Evolutionary conservation across 92 coral and sea anemone species (phyloP), one percentile per base, ranked within the genome.

Genomic region (Actinostola sp.): DNA sequence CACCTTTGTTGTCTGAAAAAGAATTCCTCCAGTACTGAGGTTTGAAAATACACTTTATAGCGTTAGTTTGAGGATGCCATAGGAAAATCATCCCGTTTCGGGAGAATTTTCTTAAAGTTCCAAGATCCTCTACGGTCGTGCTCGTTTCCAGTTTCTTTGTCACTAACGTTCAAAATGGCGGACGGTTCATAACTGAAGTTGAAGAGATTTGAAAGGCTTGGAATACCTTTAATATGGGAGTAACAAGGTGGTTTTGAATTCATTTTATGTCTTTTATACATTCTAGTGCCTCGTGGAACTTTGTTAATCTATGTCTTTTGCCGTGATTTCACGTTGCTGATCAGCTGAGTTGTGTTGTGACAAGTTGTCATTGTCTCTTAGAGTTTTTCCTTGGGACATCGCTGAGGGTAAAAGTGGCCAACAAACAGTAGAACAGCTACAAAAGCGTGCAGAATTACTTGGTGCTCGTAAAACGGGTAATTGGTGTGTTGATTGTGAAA

Each of bases 401-500:
- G 78, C 95, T 2, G 93, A 89, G 28, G 98, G 98, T 0, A 83
- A 94, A 55, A 94, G 88, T 80, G 96, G 97, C 4, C 95, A 94
- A 52, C 98, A 91, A 62, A 86, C 85, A 61, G 95, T 92, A 9
- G 98, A 94, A 62, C 74, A 75, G 45, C 72, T 94, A 23, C 97
- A 88, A 43, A 92, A 89, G 42, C 81, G 93, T 45, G 92, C 89
- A 2, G 98, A 94, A 56, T 58, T 91, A 16, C 76, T 92, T 53
- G 98, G 98, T 55, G 98, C 98, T 7, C 84, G 75, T 32, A 91
- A 83, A 72, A 79, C 95, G 20, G 93, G 94, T 14, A 88, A 83
- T 51, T 94, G 98, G 98, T 82, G 85, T 60, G 85, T 94, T 17
- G 96, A 91, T 58, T 91, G 98, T 56, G 98, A 94, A 53, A 84